Percentiles rank a stretch among this genome's conserved stretches.
These are phyloP conservation scores for Atopsyche davidsoni DNA, from an alignment of 1,140 invertebrate genomes.

Conservation along the genomic window DNA sequence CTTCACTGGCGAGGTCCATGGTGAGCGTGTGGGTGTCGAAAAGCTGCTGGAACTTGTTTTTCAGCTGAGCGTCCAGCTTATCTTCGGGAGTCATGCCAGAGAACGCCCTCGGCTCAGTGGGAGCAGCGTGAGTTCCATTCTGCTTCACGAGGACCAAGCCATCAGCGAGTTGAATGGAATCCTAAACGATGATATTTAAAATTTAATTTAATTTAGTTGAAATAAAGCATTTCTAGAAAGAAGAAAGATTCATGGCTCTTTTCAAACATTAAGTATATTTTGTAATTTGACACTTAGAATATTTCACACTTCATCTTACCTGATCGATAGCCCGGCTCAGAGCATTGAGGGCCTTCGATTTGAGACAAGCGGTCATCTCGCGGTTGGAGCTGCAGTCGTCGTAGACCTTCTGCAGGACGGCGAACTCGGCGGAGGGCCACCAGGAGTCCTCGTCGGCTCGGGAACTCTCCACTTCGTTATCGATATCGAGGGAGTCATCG, in stretches of 20 bases:
- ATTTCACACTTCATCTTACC: slow-evolving; percentile 29
- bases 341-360: slow-evolving; percentile 51
- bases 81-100: slow-evolving; percentile 45
- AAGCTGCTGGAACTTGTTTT: slow-evolving; percentile 44
- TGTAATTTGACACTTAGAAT: not conserved
- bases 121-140: slow-evolving; percentile 41
- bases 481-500: slow-evolving; percentile 35
- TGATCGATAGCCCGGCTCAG: slow-evolving; percentile 51
- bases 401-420: slow-evolving; percentile 51
- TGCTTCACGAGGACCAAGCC: slow-evolving; percentile 52
- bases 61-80: slow-evolving; percentile 43
- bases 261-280: not conserved
- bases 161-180: slow-evolving; percentile 52
- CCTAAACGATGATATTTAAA: slow-evolving; percentile 37
- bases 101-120: slow-evolving; percentile 44
- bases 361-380: slow-evolving; percentile 52
- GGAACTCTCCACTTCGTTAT: slow-evolving; percentile 45
- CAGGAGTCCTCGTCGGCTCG: slow-evolving; percentile 45
- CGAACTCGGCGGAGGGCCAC: slow-evolving; percentile 48
- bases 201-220: slow-evolving; percentile 2
- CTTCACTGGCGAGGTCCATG: slow-evolving; percentile 45
- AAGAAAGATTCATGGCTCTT: not conserved
- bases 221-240: too few relatives aligned
- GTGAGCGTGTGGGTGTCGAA: slow-evolving; percentile 44
- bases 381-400: slow-evolving; percentile 54